Conservation (phyloP, 2,113 vertebrate genomes). For the Chauna torquata region DNA sequence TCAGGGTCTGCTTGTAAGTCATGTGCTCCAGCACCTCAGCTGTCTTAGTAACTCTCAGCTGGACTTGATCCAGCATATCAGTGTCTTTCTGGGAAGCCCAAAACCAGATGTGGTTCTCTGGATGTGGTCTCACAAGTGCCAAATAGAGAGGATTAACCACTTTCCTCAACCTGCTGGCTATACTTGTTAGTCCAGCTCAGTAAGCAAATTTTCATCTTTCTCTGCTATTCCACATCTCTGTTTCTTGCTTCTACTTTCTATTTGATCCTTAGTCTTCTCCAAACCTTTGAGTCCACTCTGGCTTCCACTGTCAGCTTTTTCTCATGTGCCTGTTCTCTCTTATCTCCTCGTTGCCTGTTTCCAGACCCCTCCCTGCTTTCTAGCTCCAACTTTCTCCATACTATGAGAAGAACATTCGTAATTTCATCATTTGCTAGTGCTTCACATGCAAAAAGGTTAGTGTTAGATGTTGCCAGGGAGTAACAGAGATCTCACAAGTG, state of each 20-base stretch:
- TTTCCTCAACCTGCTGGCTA: background rate
- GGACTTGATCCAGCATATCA: background rate
- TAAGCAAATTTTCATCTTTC: background rate
- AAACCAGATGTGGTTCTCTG: background rate
- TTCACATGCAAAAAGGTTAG: background rate
- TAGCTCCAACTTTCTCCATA: background rate
- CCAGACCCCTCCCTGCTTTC: background rate
- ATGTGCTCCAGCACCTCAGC: background rate
- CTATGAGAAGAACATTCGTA: background rate
- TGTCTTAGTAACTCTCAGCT: background rate
- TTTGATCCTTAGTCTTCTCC: background rate
- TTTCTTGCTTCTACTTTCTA: background rate
- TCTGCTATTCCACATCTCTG: background rate
- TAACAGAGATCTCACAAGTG: background rate
- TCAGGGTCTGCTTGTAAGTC: background rate
- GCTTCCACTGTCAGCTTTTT: background rate
- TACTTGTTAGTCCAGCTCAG: rapidly evolving
- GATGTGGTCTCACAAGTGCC: background rate
- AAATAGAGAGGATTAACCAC: background rate
- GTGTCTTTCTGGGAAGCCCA: background rate
- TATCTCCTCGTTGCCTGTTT: background rate
- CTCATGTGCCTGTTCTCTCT: background rate
- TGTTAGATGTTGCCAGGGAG: background rate
- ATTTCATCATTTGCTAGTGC: background rate
- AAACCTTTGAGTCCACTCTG: background rate